Base-by-base conservation (phyloP, 2,113 vertebrate species). In the Nettapus auritus region DNA sequence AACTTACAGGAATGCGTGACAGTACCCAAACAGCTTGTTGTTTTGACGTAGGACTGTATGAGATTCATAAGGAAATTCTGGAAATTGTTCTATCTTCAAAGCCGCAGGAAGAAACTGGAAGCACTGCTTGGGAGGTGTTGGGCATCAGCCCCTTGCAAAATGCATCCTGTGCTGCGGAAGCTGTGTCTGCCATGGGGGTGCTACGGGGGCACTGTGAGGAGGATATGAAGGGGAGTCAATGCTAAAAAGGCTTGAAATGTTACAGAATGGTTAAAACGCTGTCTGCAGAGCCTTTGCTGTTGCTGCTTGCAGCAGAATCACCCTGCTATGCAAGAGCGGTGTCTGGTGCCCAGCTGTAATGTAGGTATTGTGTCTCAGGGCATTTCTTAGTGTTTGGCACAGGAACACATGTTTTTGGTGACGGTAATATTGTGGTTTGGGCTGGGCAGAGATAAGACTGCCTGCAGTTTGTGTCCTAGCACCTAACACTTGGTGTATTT, bases 281-380 rank as follows among this genome's bases (percentile, higher is more conserved):
- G 25, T 26, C 25, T 17, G 8, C 11, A 23, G 67, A 74, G 7
- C 18, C 40, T 22, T 67, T 14, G 7, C 46, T 3, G 0, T 2
- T 22, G 20, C 22, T 33, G 14, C 34, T 48, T 31, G 42, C 5
- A 36, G 2, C 25, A 53, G 20, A 62, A 34, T 4, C 42, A 62
- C 4, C 53, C 22, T 2, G 0, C 1, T 2, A 0, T 1, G 9
- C 20, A n/a, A 33, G 53, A 53, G 64, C 18, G 10, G 20, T 3
- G 11, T n/a, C 73, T 38, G 33, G 14, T 36, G 44, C 46, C 3
- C 6, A 7, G 29, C 17, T 52, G 22, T 29, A 71, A 13, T 53
- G 26, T 29, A 22, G 36, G 33, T 44, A 4, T 26, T 33, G 20
- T 13, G 17, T 77, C 28, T 56, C 6, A 26, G 63, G 50, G 66